Evolutionary conservation across 1,140 invertebrate genomes (phyloP).

Genomic region (Papilio polyxenes): DNA sequence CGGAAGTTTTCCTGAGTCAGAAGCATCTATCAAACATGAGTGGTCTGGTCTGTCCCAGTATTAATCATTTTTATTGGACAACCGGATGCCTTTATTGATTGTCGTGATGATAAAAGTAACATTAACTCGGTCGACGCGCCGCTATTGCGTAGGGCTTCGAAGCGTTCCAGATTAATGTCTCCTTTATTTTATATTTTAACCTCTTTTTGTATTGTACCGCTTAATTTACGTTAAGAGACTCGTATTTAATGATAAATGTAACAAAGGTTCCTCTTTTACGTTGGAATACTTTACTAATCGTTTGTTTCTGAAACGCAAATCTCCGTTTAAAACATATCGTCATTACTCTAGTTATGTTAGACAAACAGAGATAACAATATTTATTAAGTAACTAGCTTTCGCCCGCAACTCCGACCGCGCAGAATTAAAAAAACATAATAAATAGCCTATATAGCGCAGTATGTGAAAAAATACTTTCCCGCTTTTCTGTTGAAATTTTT

Average conservation of each 20-base stretch:
- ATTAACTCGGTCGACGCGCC: constrained; percentile 58
- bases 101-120: constrained; percentile 61
- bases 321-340: no score
- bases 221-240: constrained; percentile 37
- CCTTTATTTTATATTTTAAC: constrained; percentile 41
- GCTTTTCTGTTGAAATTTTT: no score
- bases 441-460: no score
- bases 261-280: neutral
- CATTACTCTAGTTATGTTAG: no score
- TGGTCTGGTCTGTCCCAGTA: constrained; percentile 57
- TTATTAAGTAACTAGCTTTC: no score
- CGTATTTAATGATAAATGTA: neutral
- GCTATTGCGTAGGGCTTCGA: constrained; percentile 53
- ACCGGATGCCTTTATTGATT: constrained; percentile 64
- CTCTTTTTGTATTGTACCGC: constrained; percentile 40
- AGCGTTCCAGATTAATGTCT: constrained; percentile 46
- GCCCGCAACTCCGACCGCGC: no score
- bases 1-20: constrained; percentile 45
- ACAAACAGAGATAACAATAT: no score
- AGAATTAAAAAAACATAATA: no score
- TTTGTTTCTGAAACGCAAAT: no score
- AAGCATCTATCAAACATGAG: constrained; percentile 59
- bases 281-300: no score
- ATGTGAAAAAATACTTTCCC: no score
- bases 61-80: constrained; percentile 73